Conservation (phyloP, 2,888 invertebrate species). For the Ichneumoninae sp. region DNA sequence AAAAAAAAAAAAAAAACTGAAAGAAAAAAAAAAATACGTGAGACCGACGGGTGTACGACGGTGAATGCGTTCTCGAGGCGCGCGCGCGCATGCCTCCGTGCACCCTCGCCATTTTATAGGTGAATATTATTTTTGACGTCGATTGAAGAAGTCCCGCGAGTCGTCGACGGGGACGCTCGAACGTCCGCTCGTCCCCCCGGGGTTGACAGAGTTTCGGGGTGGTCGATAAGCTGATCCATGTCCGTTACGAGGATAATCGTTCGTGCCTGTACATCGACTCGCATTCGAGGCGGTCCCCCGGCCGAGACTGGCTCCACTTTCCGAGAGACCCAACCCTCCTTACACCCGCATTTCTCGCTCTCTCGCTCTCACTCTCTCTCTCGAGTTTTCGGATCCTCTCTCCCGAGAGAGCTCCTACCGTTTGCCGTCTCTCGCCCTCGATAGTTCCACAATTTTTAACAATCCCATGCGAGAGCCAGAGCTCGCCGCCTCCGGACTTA, state of each 20-base stretch:
- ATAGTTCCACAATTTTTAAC: slow-evolving; percentile 16
- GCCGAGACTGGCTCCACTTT: slow-evolving; percentile 61
- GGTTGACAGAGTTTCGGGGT: background rate
- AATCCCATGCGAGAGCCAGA: slow-evolving; percentile 38
- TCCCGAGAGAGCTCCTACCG: slow-evolving; percentile 22
- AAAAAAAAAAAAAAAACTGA: too few relatives aligned
- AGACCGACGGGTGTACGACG: slow-evolving; percentile 46
- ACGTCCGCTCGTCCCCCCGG: background rate
- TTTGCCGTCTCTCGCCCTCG: slow-evolving; percentile 27
- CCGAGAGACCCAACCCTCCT: slow-evolving; percentile 78
- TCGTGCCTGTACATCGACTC: background rate
- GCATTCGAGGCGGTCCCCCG: slow-evolving; percentile 21
- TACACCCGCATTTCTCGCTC: slow-evolving; percentile 77
- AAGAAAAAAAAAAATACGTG: slow-evolving; percentile 16
- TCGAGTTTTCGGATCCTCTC: slow-evolving; percentile 23
- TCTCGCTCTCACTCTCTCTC: slow-evolving; percentile 62
- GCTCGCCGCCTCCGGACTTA: slow-evolving; percentile 32
- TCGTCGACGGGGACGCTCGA: slow-evolving; percentile 4
- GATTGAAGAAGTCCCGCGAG: slow-evolving; percentile 39
- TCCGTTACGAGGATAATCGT: background rate
- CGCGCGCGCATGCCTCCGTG: slow-evolving; percentile 73
- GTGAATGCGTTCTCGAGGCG: slow-evolving; percentile 66
- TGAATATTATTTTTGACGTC: slow-evolving; percentile 77
- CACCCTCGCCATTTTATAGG: slow-evolving; percentile 83
- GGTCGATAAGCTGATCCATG: background rate